phyloP scores from a whole-genome alignment of 1,140 invertebrate species.

The Calephelis nemesis region DNA sequence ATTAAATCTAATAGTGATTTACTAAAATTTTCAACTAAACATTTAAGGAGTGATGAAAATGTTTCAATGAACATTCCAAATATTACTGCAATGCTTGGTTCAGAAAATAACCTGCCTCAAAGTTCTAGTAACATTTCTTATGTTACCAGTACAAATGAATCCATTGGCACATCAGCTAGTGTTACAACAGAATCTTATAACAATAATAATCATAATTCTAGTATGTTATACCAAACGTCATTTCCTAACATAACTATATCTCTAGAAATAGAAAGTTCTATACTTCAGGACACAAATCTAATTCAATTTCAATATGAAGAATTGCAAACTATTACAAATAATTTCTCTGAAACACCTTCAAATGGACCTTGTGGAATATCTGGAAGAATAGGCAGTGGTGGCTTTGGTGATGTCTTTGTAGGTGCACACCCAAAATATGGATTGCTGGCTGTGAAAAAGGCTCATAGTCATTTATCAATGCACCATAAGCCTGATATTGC shows the following conservation, averaged over 20 bases:
- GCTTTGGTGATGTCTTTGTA: conserved; percentile 85
- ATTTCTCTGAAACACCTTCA: conserved; percentile 49
- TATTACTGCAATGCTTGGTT: conserved; percentile 36
- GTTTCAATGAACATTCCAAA: conserved; percentile 39
- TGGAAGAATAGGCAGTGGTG: conserved; percentile 82
- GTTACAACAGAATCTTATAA: conserved; percentile 1
- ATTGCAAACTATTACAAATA: conserved; percentile 54
- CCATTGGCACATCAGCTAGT: neutral
- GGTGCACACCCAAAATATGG: conserved; percentile 71
- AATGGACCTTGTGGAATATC: conserved; percentile 43
- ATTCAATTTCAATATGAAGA: conserved; percentile 56
- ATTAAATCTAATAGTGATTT: conserved; percentile 35
- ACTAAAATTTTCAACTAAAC: conserved; percentile 36
- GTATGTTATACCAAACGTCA: conserved; percentile 38
- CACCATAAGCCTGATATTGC: conserved; percentile 67
- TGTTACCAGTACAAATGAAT: conserved; percentile 16
- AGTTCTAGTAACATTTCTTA: neutral
- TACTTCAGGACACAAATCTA: conserved; percentile 55
- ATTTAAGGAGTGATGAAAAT: conserved; percentile 13
- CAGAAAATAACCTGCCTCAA: conserved; percentile 16
- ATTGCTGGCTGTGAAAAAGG: conserved; percentile 82
- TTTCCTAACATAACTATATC: conserved; percentile 46
- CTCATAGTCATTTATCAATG: conserved; percentile 68
- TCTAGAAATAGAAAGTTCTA: conserved; percentile 49
- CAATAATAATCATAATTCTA: conserved; percentile 20